Evolutionary conservation across 2,113 vertebrate species (phyloP).

Genomic region (Psilopogon haemacephalus): DNA sequence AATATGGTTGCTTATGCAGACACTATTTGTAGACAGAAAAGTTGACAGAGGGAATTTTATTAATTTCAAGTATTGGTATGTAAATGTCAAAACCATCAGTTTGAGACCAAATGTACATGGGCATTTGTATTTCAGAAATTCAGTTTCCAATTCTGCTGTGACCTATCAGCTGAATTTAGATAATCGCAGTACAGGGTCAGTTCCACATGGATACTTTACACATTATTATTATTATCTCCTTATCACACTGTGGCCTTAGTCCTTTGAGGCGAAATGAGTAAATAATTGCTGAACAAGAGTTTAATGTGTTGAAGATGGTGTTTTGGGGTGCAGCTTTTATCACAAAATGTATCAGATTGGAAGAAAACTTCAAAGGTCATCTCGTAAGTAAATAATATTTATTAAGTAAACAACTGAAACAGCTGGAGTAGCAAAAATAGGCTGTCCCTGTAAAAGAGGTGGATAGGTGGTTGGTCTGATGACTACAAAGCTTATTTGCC

Average conservation of each 20-base stretch:
- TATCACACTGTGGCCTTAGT: not conserved
- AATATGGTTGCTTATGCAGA: slow-evolving; percentile 33
- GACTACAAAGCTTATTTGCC: not conserved
- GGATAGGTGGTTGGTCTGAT: not conserved
- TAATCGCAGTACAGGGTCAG: not conserved
- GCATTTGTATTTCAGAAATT: not conserved
- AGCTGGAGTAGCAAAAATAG: not conserved
- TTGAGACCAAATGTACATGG: not conserved
- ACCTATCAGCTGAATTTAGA: slow-evolving; percentile 1
- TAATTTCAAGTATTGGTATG: not conserved
- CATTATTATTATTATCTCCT: not conserved
- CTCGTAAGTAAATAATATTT: not conserved
- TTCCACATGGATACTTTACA: not conserved
- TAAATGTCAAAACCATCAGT: not conserved
- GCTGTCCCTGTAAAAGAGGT: not conserved
- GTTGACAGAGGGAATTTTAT: not conserved
- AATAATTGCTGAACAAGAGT: not conserved
- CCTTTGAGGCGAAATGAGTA: rapidly evolving
- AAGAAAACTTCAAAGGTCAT: too few relatives aligned
- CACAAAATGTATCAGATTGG: too few relatives aligned
- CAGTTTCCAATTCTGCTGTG: not conserved
- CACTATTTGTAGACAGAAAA: not conserved
- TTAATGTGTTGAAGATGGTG: not conserved
- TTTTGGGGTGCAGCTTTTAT: not conserved
- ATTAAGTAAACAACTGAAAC: not conserved